Percentiles rank a stretch among this genome's conserved stretches.
Conservation (phyloP, 2,113 vertebrate genomes). For the Capreolus pygargus region DNA sequence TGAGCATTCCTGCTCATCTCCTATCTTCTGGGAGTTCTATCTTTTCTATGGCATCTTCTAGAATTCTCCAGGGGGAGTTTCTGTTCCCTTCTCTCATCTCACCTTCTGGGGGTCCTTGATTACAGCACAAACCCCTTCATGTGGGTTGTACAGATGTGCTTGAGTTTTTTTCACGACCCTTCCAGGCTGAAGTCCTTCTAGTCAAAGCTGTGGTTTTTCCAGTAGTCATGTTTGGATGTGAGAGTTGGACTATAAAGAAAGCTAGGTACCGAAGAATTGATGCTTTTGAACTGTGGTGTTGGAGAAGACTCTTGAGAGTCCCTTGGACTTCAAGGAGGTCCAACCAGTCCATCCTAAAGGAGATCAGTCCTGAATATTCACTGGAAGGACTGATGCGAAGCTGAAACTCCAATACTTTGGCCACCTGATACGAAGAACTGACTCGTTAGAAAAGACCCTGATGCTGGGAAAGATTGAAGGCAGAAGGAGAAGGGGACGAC, state of each 20-base stretch:
- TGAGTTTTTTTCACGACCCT: neutral
- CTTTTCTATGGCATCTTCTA: neutral
- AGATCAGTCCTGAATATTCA: neutral
- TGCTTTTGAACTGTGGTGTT: neutral
- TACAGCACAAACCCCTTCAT: rapidly evolving
- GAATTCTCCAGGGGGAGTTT: neutral
- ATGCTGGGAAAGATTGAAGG: neutral
- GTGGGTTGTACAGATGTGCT: too few relatives aligned
- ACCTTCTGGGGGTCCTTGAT: too few relatives aligned
- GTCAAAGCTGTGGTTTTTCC: neutral
- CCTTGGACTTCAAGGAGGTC: neutral
- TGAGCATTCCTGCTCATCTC: neutral
- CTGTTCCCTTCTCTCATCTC: neutral
- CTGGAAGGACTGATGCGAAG: neutral
- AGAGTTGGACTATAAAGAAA: neutral
- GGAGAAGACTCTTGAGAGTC: neutral
- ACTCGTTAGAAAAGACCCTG: neutral
- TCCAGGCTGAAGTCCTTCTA: neutral
- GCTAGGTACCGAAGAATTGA: neutral
- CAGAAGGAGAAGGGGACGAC: neutral
- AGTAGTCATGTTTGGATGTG: neutral
- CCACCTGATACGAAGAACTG: neutral
- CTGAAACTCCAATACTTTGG: neutral
- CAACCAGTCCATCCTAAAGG: neutral
- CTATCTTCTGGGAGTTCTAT: neutral